Conservation (phyloP, 2,888 invertebrate species). For the Lamellibrachia columna region DNA sequence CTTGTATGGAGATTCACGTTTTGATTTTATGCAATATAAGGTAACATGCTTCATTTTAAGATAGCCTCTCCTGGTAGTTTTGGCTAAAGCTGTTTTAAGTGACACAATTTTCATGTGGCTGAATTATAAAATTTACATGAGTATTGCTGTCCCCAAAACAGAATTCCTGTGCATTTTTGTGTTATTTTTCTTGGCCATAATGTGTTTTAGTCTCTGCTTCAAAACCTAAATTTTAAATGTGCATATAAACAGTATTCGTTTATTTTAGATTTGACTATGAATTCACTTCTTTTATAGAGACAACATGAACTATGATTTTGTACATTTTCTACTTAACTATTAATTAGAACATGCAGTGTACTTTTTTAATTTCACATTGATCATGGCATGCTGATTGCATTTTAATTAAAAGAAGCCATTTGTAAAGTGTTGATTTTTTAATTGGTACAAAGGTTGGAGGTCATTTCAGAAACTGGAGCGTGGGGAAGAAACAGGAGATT, state of each 20-base stretch:
- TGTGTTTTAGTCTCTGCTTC: background rate
- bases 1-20: background rate
- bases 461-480: constrained; percentile 58
- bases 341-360: too few species aligned
- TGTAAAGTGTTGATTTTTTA: background rate
- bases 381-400: background rate
- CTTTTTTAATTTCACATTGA: background rate
- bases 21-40: background rate
- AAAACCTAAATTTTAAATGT: background rate
- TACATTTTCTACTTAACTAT: too few species aligned
- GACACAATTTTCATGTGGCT: background rate
- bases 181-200: background rate
- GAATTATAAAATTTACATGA: background rate
- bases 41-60: background rate
- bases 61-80: background rate
- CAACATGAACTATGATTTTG: too few species aligned
- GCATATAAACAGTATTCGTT: background rate
- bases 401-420: background rate
- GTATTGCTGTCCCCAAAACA: background rate
- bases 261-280: background rate
- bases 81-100: background rate
- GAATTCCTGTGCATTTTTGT: background rate
- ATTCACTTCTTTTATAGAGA: background rate
- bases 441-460: background rate
- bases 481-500: constrained; percentile 65